Evolutionary conservation across 2,797 vertebrate species (phyloP).

Genomic region (Chaetodon trifasciatus): DNA sequence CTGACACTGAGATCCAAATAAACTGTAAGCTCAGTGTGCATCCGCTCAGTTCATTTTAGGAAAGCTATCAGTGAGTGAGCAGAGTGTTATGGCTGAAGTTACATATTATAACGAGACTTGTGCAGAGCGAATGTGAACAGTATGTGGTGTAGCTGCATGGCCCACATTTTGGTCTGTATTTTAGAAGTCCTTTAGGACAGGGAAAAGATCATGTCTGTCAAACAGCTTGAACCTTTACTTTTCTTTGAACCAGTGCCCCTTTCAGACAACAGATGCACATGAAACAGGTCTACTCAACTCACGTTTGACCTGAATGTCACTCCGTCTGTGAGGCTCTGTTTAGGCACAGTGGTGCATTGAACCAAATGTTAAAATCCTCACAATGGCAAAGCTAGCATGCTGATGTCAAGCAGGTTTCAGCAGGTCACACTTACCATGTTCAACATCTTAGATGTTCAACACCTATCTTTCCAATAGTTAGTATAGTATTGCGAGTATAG

Average conservation of each 20-base stretch:
- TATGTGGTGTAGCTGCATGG: background rate
- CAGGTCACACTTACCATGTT: background rate
- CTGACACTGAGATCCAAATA: slow-evolving; percentile 14
- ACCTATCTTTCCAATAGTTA: background rate
- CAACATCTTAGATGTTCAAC: background rate
- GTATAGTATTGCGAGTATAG: too few species aligned
- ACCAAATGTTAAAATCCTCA: background rate
- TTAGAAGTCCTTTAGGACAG: background rate
- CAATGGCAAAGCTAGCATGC: background rate
- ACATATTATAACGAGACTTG: background rate
- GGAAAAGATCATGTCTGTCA: slow-evolving; percentile 1
- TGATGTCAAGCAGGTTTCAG: background rate
- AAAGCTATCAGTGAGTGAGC: background rate
- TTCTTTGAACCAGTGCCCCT: background rate
- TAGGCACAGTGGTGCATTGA: background rate
- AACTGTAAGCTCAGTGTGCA: slow-evolving; percentile 29
- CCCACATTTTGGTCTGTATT: background rate
- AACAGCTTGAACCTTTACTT: background rate
- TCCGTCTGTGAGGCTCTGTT: too few species aligned
- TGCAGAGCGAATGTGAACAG: background rate
- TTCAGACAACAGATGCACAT: background rate
- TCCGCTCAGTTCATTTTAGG: slow-evolving; percentile 26
- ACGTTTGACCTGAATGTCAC: background rate
- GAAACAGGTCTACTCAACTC: too few species aligned
- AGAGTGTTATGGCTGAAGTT: slow-evolving; percentile 4